Conservation (phyloP, 1,140 invertebrate species). For the Heliconius eleuchia region DNA sequence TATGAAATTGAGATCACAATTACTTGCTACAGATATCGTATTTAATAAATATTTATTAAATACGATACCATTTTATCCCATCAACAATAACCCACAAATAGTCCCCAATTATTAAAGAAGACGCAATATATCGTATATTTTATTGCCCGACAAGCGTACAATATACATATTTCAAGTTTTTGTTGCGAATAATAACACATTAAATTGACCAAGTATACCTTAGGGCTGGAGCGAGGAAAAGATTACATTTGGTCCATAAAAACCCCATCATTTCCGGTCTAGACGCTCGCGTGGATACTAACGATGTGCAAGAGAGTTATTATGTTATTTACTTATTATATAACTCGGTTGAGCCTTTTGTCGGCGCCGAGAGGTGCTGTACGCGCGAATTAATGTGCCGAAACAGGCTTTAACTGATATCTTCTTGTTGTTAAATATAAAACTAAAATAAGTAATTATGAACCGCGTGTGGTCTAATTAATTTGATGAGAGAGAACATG, state of each 20-base stretch:
- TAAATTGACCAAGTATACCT: slow-evolving; percentile 12
- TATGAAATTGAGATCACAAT: no score
- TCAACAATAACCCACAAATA: background rate
- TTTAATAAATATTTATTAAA: no score
- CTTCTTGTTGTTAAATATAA: slow-evolving; percentile 1
- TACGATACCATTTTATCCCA: no score
- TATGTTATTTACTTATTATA: slow-evolving; percentile 29
- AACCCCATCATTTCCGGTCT: slow-evolving; percentile 61
- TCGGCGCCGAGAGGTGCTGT: slow-evolving; percentile 31
- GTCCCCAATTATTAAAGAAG: slow-evolving; percentile 5
- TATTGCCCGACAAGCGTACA: background rate
- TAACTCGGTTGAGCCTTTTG: slow-evolving; percentile 23
- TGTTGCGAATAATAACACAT: background rate
- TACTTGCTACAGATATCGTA: no score
- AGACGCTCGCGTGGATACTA: slow-evolving; percentile 60
- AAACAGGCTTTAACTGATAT: slow-evolving; percentile 33
- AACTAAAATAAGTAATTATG: slow-evolving; percentile 4
- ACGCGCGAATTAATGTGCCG: slow-evolving; percentile 51
- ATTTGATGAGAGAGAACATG: background rate
- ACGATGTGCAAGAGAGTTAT: slow-evolving; percentile 54
- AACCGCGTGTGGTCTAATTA: slow-evolving; percentile 17
- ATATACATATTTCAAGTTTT: background rate
- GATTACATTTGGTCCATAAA: slow-evolving; percentile 44
- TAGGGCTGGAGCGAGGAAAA: background rate
- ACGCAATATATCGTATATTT: slow-evolving; percentile 7